Evolutionary conservation across 2,888 invertebrate species (phyloP), one percentile per base, ranked within the genome.

Genomic region (Lucinisca nassula): DNA sequence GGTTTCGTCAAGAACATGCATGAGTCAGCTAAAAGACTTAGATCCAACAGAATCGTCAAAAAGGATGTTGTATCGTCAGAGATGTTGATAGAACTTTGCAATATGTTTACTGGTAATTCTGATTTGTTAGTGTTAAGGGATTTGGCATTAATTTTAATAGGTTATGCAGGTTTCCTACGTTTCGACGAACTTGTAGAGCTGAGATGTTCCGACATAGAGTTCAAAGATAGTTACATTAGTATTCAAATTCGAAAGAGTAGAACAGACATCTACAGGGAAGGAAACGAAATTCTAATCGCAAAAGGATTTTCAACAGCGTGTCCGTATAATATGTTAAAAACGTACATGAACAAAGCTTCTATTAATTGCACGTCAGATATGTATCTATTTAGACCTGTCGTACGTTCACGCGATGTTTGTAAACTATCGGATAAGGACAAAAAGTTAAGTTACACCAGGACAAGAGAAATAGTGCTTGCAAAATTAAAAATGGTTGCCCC

Each of bases 251-350:
- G 38, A 10, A 77, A 82, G 58, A 82, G 90, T 79, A 90, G 89
- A 61, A 90, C 90, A 17, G 89, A 90, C 61, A 82, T 88, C 61
- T 90, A 89, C 49, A 67, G 85, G 14, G 2, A 51, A 0, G 87
- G 87, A 14, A 75, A 67, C 35, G 77, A 91, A 40, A 72, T 90
- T 24, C 38, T 87, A 21, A 79, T 91, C 45, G 30, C 76, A 10
- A 89, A 90, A 84, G 91, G 89, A 30, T 14, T 2, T 10, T 76
- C 85, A 24, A 35, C 70, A 4, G 90, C 89, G 0, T 91, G 91
- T 85, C 91, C 89, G 27, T 84, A 78, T 51, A 38, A 14, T 27
- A 90, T 91, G 87, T 80, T 87, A 38, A 55, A 80, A 58, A 35
- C 8, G 24, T 78, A 79, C 74, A 79, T 79, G 21, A 27, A n/a